These are phyloP conservation scores for Doris montereyensis DNA, from an alignment of 2,888 invertebrate genomes.

Conservation along the genomic window DNA sequence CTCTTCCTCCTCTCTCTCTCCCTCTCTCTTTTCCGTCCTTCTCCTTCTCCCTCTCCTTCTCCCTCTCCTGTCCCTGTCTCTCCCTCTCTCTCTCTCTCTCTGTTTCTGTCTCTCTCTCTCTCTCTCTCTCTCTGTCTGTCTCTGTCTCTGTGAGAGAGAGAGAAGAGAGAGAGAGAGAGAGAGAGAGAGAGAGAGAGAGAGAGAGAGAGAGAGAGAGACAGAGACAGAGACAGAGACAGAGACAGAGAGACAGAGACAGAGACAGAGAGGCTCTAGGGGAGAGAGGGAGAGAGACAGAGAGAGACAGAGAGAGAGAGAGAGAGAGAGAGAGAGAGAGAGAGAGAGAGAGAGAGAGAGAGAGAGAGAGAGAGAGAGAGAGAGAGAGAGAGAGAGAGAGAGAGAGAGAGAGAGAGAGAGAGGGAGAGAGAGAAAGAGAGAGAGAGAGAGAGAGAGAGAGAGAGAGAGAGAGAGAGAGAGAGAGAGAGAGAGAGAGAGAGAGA, in stretches of 20 bases:
- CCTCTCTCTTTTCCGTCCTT: too few relatives aligned
- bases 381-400: constrained; percentile 29
- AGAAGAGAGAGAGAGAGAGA: too few relatives aligned
- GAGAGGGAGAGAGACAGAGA: neutral
- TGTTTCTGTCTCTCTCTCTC: too few relatives aligned
- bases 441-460: neutral
- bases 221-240: too few relatives aligned
- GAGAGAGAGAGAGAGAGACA: too few relatives aligned
- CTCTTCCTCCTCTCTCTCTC: neutral
- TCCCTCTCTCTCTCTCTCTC: too few relatives aligned
- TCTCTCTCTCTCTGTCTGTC: neutral
- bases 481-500: neutral
- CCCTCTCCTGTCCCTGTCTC: too few relatives aligned
- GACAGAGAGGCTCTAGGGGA: too few relatives aligned
- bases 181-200: too few relatives aligned
- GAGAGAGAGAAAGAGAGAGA: constrained; percentile 16
- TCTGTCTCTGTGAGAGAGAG: neutral
- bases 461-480: neutral
- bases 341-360: neutral
- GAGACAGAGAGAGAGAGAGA: neutral
- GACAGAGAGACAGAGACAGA: too few relatives aligned
- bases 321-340: neutral
- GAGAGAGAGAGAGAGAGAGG: constrained; percentile 10
- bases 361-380: constrained; percentile 39
- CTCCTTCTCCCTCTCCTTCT: too few relatives aligned